Evolutionary conservation across 2,888 invertebrate species (phyloP), one percentile per base, ranked within the genome.

Genomic region (Tinea pellionella): DNA sequence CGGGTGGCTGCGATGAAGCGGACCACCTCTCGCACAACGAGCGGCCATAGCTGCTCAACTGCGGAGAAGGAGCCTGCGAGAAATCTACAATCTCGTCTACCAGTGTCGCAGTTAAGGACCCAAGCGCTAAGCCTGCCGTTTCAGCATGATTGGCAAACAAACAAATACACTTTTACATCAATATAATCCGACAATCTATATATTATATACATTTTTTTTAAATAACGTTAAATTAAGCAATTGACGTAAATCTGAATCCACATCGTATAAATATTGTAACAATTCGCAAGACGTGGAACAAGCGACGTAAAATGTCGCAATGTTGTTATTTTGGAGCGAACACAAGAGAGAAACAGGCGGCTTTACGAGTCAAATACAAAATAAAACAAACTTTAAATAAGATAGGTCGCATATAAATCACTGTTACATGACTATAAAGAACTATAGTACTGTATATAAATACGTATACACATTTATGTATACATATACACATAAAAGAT

Each of bases 351-450:
- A n/a, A n/a, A 15, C 47, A n/a, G 37, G 18, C 47, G 47, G 47
- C 16, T 47, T 47, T 47, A 15, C 47, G 47, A 47, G 47, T 2
- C 16, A 47, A 13, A 47, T 15, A 18, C 47, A 47, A 47, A 47
- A 47, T 47, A 47, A 47, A 47, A 47, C 47, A 47, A 47, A 47
- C 15, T 18, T 47, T 47, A 18, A 47, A 47, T 13, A 47, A 47
- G 47, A 15, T 13, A 47, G 47, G 47, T 47, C 15, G 47, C 7
- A 3, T 47, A 47, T 47, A 47, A 47, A 47, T 13, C 47, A 47
- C 47, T 9, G 13, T 18, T 12, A 2, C 2, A 18, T 47, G 47
- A 47, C 47, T 47, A 2, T 13, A 4, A 18, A 11, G 9, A 8
- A 7, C 47, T 47, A 43, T n/a, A n/a, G n/a, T n/a, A n/a, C 42